Conservation (phyloP, 1,140 invertebrate species). For the Aphelenchoides avenae region DNA sequence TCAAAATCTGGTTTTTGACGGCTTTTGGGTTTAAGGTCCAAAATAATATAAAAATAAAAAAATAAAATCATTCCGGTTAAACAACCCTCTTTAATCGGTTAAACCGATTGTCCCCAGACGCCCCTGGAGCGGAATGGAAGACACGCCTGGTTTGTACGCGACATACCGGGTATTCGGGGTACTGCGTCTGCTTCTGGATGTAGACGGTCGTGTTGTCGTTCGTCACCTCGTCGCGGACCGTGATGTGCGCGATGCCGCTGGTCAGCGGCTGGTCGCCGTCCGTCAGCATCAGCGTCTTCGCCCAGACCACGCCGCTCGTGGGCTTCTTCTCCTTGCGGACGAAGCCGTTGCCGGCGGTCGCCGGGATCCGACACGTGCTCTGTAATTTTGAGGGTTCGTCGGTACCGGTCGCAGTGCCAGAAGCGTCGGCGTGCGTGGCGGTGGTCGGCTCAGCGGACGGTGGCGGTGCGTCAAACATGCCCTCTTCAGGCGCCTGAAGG, state of each 20-base stretch:
- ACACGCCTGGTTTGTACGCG: too few species aligned
- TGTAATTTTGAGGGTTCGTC: too few species aligned
- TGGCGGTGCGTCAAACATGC: too few species aligned
- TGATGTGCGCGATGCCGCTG: conserved; percentile 49
- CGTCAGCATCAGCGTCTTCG: conserved; percentile 51
- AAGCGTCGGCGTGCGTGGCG: too few species aligned
- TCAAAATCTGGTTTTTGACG: too few species aligned
- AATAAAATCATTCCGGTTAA: neutral
- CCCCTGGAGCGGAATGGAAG: too few species aligned
- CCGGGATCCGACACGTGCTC: conserved; percentile 44
- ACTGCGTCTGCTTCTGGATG: conserved; percentile 39
- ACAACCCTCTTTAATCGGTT: too few species aligned
- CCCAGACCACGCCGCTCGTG: conserved; percentile 49
- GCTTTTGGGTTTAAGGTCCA: too few species aligned
- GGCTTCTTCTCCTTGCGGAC: conserved; percentile 27
- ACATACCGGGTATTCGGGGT: conserved; percentile 50
- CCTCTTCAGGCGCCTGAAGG: too few species aligned
- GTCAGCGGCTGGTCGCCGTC: conserved; percentile 41
- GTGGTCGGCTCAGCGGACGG: too few species aligned
- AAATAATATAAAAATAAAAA: conserved; percentile 1
- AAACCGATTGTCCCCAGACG: too few species aligned
- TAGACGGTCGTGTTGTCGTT: conserved; percentile 33
- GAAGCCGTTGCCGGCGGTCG: conserved; percentile 43
- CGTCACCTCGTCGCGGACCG: conserved; percentile 30
- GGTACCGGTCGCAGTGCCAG: too few species aligned